Percentiles rank a stretch among this genome's conserved stretches.
phyloP scores from a whole-genome alignment of 1,140 invertebrate genomes.

The Conus ventricosus region DNA sequence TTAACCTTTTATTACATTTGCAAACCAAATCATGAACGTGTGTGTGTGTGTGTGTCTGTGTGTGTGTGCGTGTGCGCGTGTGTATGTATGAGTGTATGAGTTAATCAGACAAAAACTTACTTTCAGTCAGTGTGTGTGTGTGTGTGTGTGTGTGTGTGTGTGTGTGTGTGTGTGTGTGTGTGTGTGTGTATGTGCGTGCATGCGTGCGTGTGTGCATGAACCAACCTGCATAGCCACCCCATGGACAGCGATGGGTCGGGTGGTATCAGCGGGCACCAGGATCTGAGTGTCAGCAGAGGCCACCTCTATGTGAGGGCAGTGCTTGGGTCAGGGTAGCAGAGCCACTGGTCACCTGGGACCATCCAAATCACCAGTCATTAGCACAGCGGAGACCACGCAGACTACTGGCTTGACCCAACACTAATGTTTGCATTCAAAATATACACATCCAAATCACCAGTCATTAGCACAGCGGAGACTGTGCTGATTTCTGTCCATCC shows the following conservation, averaged over 20 bases:
- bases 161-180: conserved; percentile 14
- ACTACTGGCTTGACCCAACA: too few relatives aligned
- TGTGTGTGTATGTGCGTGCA: not conserved
- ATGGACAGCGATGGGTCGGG: conserved; percentile 48
- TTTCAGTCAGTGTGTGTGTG: not conserved
- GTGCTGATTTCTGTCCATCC: too few relatives aligned
- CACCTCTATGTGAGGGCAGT: conserved; percentile 57
- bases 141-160: not conserved
- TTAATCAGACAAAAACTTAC: not conserved
- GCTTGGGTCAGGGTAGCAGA: conserved; percentile 47
- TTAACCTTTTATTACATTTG: too few relatives aligned
- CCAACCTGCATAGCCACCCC: conserved; percentile 50
- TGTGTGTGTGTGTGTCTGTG: conserved; percentile 7
- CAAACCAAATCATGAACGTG: too few relatives aligned
- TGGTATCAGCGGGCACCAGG: conserved; percentile 58
- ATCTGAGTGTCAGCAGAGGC: conserved; percentile 41
- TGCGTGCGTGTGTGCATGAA: not conserved
- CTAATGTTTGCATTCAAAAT: too few relatives aligned
- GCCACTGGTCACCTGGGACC: conserved; percentile 35
- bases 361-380: not conserved
- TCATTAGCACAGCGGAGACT: too few relatives aligned
- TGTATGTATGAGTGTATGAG: not conserved
- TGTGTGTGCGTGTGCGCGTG: not conserved
- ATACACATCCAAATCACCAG: too few relatives aligned
- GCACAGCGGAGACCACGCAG: not conserved